Conservation (phyloP, 2,113 vertebrate species). For the Cheilinus undulatus region DNA sequence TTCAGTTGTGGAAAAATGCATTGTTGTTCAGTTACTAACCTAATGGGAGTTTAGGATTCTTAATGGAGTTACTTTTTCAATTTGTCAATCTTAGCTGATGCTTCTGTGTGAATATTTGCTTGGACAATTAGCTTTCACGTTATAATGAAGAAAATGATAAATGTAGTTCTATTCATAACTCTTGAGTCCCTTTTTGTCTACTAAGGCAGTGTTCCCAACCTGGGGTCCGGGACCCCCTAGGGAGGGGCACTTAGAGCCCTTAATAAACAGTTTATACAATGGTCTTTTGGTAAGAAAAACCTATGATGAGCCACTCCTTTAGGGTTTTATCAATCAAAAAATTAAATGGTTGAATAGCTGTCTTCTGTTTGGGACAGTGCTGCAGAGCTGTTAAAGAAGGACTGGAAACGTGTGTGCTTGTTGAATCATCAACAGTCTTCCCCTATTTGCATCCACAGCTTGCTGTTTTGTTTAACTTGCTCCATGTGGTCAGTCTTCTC, state of each 20-base stretch:
- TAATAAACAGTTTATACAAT: too few species aligned
- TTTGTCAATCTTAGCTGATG: not conserved
- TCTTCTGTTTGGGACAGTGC: conserved; percentile 6
- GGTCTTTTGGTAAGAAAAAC: too few species aligned
- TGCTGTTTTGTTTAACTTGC: conserved; percentile 48
- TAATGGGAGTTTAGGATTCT: not conserved
- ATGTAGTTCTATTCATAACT: not conserved
- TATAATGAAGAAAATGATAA: not conserved
- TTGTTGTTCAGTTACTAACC: not conserved
- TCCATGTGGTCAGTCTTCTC: conserved; percentile 21
- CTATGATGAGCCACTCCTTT: too few species aligned
- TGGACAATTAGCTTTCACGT: not conserved
- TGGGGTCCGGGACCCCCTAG: too few species aligned
- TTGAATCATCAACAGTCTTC: conserved; percentile 29
- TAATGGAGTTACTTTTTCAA: not conserved
- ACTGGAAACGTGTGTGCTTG: conserved; percentile 15
- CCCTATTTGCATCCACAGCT: conserved; percentile 52
- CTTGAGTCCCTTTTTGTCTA: conserved; percentile 1
- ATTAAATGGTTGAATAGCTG: not conserved
- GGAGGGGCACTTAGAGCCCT: too few species aligned
- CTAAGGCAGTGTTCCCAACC: too few species aligned
- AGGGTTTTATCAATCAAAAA: too few species aligned
- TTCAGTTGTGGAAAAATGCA: not conserved
- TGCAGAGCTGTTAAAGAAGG: conserved; percentile 9
- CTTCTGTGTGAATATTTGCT: not conserved